phyloP scores from a whole-genome alignment of 2,113 vertebrate genomes.

The Phylloscopus trochilus region DNA sequence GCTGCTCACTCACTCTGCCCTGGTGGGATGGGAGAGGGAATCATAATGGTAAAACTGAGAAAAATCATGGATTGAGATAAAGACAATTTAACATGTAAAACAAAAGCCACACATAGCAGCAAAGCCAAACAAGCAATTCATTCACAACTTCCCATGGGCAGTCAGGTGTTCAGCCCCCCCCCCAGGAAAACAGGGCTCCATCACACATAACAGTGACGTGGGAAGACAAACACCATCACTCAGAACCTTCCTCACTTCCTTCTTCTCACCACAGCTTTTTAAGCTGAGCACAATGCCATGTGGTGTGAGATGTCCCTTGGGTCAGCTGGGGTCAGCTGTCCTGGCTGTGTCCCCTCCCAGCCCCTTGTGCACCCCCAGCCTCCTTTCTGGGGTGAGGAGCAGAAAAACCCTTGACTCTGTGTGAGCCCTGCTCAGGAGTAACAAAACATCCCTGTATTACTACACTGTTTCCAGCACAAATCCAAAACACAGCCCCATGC shows the following conservation, averaged over 20 bases:
- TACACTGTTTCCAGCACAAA: not conserved
- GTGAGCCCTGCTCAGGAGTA: not conserved
- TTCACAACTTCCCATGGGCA: not conserved
- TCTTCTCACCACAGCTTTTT: not conserved
- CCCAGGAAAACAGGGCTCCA: not conserved
- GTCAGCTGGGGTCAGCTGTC: not conserved
- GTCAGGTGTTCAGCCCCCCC: not conserved
- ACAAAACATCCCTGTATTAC: not conserved
- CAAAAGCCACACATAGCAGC: not conserved
- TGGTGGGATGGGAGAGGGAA: not conserved
- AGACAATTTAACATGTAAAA: not conserved
- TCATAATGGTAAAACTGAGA: not conserved
- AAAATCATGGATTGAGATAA: not conserved
- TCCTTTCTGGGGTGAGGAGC: not conserved
- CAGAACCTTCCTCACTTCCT: not conserved
- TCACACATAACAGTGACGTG: not conserved
- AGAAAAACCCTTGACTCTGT: not conserved
- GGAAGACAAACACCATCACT: not conserved
- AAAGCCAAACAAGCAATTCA: not conserved
- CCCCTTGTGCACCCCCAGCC: not conserved
- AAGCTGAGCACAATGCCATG: fast-evolving
- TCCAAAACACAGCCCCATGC: not conserved
- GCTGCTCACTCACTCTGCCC: not conserved
- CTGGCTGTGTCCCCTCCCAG: not conserved
- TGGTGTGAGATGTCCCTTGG: not conserved